Evolutionary conservation across 64 coral and sea anemone species (phyloP), one percentile per base, ranked within the genome.

Genomic region (Astreopora myriophthalma): DNA sequence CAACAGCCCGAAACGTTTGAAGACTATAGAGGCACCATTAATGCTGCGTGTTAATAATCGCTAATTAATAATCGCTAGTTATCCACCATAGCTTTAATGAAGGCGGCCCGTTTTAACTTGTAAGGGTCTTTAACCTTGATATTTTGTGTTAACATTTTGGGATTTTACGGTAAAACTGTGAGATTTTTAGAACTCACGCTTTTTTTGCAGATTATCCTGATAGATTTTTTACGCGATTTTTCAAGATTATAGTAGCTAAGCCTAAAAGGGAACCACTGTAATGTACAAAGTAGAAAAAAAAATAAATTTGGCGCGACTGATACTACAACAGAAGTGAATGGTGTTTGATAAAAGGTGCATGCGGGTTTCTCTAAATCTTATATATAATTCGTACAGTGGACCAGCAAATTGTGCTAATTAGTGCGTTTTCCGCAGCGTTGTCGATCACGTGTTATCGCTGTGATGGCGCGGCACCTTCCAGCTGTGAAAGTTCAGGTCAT

Each of bases 11-110:
- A 88, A 51, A 38, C 85, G 30, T 71, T 87, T 17, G 66, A 87
- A 67, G 64, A 87, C 36, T 69, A 69, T 73, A 49, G 85, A 51
- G 36, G 85, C 32, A 87, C 65, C 85, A 31, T 87, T 73, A 67
- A 87, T 87, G 37, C 67, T 87, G 42, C 40, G 67, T 39, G 67
- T 87, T 48, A 87, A 73, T 40, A 70, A 87, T 87, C 85, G 65
- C 67, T 87, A 29, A 39, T 55, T 22, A 66, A 23, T 5, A 24
- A 23, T 7, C 23, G 14, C 13, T 5, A 5, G 52, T 58, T 66
- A 26, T 27, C 23, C 62, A 25, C 62, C 2, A 66, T 2, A 44
- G 58, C 58, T 62, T 20, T 62, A 62, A 62, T 24, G n/a, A 62
- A 62, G 58, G 58, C 58, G 14, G 58, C 58, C 58, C 58, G 58